Conservation (phyloP, 1,140 invertebrate species). For the Eciton burchellii region DNA sequence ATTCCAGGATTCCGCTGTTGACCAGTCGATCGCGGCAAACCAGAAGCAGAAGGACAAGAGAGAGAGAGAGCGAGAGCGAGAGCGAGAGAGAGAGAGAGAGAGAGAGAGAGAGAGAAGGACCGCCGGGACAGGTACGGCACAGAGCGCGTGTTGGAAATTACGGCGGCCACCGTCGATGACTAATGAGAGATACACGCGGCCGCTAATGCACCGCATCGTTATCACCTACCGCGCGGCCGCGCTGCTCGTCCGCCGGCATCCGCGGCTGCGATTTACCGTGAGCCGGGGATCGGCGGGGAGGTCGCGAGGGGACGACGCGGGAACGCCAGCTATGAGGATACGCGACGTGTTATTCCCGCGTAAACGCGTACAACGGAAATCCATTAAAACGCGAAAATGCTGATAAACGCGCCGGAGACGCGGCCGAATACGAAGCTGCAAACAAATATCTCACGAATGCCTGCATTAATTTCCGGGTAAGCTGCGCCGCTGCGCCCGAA, state of each 20-base stretch:
- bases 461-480: neutral
- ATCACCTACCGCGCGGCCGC: conserved; percentile 62
- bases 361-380: neutral
- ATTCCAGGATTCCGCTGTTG: conserved; percentile 59
- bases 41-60: neutral
- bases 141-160: conserved; percentile 70
- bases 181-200: conserved; percentile 73
- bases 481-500: too few relatives aligned
- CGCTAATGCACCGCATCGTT: conserved; percentile 74
- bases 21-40: neutral
- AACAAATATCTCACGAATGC: too few relatives aligned
- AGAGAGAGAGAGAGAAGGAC: neutral
- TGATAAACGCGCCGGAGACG: neutral
- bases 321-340: conserved; percentile 2
- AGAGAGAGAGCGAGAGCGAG: neutral
- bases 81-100: neutral
- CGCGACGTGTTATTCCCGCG: neutral
- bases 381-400: neutral
- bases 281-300: too few relatives aligned
- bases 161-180: conserved; percentile 69
- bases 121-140: neutral
- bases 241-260: conserved; percentile 40
- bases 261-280: conserved; percentile 66
- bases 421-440: neutral
- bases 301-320: neutral